Evolutionary conservation across 2,113 vertebrate genomes (phyloP).

Genomic region (Percina caprodes): DNA sequence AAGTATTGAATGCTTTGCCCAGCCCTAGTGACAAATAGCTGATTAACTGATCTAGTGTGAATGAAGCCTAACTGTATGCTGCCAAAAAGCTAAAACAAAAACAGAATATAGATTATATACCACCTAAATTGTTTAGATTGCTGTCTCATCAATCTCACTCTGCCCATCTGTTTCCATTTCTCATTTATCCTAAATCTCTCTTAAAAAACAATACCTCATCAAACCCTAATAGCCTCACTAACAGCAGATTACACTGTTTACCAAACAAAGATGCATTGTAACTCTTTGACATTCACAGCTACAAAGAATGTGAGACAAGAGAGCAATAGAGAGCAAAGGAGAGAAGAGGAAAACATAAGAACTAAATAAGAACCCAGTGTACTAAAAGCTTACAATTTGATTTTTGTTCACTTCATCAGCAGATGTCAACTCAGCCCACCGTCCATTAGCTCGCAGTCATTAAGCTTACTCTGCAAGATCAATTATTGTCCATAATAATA

Average conservation of each 20-base stretch:
- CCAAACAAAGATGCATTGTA: slow-evolving; percentile 51
- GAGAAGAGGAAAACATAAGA: background rate
- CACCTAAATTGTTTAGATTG: too few species aligned
- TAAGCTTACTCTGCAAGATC: slow-evolving; percentile 59
- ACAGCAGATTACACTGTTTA: slow-evolving; percentile 24
- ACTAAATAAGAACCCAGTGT: slow-evolving; percentile 21
- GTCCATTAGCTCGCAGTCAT: slow-evolving; percentile 68
- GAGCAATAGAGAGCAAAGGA: slow-evolving; percentile 1
- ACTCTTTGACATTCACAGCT: slow-evolving; percentile 38
- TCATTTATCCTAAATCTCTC: slow-evolving; percentile 15
- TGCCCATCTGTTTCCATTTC: background rate
- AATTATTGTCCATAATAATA: slow-evolving; percentile 42
- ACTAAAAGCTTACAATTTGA: slow-evolving; percentile 53
- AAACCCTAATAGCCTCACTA: slow-evolving; percentile 9
- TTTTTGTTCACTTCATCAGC: slow-evolving; percentile 57
- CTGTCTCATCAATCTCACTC: slow-evolving; percentile 7
- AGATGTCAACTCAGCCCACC: slow-evolving; percentile 38
- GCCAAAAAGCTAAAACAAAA: too few species aligned
- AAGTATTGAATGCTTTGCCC: too few species aligned
- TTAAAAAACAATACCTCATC: background rate
- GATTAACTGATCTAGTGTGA: too few species aligned
- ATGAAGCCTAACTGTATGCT: too few species aligned
- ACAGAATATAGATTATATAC: too few species aligned
- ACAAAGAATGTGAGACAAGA: slow-evolving; percentile 24
- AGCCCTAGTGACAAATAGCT: too few species aligned